Percentiles rank a stretch among this genome's conserved stretches.
Conservation (phyloP, 1,140 invertebrate species). For the Homarus americanus region DNA sequence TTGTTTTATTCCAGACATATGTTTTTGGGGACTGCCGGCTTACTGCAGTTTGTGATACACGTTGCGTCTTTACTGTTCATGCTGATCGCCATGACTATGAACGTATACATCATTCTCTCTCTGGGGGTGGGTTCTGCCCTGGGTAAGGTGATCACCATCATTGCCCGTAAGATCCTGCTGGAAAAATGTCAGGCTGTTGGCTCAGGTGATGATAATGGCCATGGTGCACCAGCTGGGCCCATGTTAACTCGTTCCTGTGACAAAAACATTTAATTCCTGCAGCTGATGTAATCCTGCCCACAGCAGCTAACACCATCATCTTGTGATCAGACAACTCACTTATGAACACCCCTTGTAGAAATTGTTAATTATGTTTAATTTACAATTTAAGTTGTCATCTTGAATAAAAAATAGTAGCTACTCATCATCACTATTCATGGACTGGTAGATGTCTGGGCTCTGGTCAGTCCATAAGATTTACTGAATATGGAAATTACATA, state of each 20-base stretch:
- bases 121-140: conserved; percentile 48
- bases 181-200: neutral
- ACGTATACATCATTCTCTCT: conserved; percentile 67
- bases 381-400: too few species aligned
- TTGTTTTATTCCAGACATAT: conserved; percentile 31
- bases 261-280: neutral
- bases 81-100: conserved; percentile 73
- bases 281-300: neutral
- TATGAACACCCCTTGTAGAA: too few species aligned
- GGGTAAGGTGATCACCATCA: conserved; percentile 45
- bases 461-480: too few species aligned
- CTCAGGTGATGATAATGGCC: neutral
- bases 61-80: conserved; percentile 52
- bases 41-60: conserved; percentile 61
- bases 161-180: neutral
- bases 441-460: too few species aligned
- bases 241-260: neutral
- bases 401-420: too few species aligned
- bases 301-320: neutral
- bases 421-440: too few species aligned
- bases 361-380: too few species aligned
- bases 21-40: conserved; percentile 1
- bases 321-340: too few species aligned
- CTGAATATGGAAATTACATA: too few species aligned
- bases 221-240: neutral